Percentiles rank a stretch among this genome's conserved stretches.
These are phyloP conservation scores for Semnopithecus entellus DNA, from an alignment of 2,113 vertebrate species.

Conservation along the genomic window DNA sequence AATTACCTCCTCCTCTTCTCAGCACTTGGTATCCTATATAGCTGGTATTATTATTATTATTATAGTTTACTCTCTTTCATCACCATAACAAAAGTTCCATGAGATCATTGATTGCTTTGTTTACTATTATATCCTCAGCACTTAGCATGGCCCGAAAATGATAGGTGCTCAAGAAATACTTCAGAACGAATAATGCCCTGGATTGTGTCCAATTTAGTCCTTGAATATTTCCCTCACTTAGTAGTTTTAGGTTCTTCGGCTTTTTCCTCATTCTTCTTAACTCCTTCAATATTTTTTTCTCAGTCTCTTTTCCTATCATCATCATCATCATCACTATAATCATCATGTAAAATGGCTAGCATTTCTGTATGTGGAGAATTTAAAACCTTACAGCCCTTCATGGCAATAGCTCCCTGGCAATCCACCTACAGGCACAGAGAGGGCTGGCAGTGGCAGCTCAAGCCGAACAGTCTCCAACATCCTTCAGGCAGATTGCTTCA, in stretches of 20 bases:
- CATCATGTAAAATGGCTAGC: background rate
- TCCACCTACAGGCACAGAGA: background rate
- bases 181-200: background rate
- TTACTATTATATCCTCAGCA: background rate
- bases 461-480: background rate
- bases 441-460: background rate
- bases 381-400: background rate
- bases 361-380: background rate
- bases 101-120: background rate
- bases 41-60: background rate
- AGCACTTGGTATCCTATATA: background rate
- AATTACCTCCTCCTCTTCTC: background rate
- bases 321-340: background rate
- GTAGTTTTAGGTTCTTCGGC: background rate
- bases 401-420: background rate
- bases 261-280: background rate
- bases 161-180: background rate
- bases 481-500: background rate
- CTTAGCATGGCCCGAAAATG: background rate
- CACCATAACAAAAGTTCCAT: background rate
- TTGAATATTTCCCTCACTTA: background rate
- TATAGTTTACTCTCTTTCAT: background rate
- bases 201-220: background rate
- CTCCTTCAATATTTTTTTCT: background rate
- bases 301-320: background rate